A percentile compares a stretch with the other conserved stretches of the same genome.
phyloP scores from a whole-genome alignment of 2,888 invertebrate genomes.

The Margaritifera margaritifera region DNA sequence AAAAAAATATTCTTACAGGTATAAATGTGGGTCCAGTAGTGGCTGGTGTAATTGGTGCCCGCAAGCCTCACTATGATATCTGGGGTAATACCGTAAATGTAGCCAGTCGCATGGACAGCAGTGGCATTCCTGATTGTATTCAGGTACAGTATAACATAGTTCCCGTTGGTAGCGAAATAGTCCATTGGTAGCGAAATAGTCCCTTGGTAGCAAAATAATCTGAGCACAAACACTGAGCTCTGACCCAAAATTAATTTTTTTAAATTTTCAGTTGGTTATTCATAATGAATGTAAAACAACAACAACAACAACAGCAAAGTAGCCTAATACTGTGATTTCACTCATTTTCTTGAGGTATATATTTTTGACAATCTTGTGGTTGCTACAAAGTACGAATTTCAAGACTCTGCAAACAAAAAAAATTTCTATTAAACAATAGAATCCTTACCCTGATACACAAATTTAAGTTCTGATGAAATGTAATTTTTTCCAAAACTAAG shows the following conservation, averaged over 20 bases:
- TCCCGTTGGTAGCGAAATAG: background rate
- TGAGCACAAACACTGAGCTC: too few species aligned
- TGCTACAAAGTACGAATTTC: too few species aligned
- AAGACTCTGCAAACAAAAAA: too few species aligned
- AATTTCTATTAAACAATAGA: too few species aligned
- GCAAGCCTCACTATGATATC: conserved; percentile 89
- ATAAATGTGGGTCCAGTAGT: conserved; percentile 97
- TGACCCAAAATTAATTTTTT: background rate
- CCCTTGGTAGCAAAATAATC: too few species aligned
- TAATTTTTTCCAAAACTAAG: too few species aligned
- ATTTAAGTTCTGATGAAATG: too few species aligned
- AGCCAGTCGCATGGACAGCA: conserved; percentile 93
- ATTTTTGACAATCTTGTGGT: too few species aligned
- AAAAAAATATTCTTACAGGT: conserved; percentile 76
- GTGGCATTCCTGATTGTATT: conserved; percentile 90
- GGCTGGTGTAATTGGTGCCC: conserved; percentile 93
- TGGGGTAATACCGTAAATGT: conserved; percentile 96
- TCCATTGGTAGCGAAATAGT: background rate
- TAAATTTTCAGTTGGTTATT: background rate
- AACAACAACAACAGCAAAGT: too few species aligned
- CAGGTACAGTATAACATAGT: conserved; percentile 76
- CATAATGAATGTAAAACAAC: background rate
- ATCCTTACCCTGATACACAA: too few species aligned
- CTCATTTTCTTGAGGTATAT: too few species aligned
- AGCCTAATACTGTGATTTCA: too few species aligned